Conservation (phyloP, 1,140 invertebrate species). For the Pentalonia nigronervosa region DNA sequence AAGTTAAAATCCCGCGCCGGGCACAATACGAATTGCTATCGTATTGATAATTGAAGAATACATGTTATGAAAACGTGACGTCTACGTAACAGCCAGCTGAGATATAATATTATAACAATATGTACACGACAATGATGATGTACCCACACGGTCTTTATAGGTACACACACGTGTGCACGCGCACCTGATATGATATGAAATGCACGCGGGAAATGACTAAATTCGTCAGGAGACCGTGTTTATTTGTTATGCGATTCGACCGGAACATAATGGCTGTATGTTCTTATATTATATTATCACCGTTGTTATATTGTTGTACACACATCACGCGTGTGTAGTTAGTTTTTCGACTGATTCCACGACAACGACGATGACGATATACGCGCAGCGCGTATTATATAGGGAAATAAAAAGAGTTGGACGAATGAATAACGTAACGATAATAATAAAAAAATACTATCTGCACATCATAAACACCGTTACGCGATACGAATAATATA, state of each 20-base stretch:
- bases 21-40: not conserved
- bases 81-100: not conserved
- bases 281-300: constrained; percentile 23
- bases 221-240: not conserved
- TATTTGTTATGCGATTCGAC: constrained; percentile 47
- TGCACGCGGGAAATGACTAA: constrained; percentile 17
- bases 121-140: constrained; percentile 1
- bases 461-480: not conserved
- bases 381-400: not conserved
- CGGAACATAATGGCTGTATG: constrained; percentile 27
- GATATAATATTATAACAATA: not conserved
- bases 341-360: constrained; percentile 24
- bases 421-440: not conserved
- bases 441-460: constrained; percentile 19
- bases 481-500: constrained; percentile 31
- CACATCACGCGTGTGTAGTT: not conserved
- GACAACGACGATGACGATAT: constrained; percentile 2
- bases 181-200: not conserved
- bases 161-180: not conserved
- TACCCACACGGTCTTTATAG: not conserved
- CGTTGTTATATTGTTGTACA: not conserved
- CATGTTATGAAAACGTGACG: constrained; percentile 11
- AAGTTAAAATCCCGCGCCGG: not conserved
- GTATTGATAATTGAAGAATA: not conserved
- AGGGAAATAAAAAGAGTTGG: not conserved